Evolutionary conservation across 2,888 invertebrate genomes (phyloP), one percentile per base, ranked within the genome.

Genomic region (Blomia tropicalis): DNA sequence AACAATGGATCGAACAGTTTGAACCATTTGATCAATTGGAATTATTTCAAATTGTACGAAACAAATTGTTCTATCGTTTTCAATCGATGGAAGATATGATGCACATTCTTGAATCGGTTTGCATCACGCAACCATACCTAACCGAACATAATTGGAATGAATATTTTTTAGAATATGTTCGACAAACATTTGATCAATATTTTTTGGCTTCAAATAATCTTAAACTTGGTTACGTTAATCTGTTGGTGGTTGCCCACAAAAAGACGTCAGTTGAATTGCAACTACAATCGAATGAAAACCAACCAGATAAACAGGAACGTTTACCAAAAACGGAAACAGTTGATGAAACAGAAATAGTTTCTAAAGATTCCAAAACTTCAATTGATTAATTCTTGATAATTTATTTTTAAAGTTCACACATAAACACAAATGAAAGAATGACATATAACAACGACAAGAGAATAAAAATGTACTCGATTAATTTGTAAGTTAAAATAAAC

Each of bases 161-260:
- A n/a, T 47, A 47, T n/a, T 47, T 47, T n/a, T 7, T 47, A 14
- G 51, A 47, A 14, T 47, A 11, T 47, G 51, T 47, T 7, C 51
- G 51, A 22, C 7, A 7, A 14, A 14, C n/a, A 7, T 47, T 47
- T 47, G 51, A 47, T 19, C 51, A 47, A 27, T 27, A 14, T n/a
- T 47, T 47, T n/a, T 14, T 47, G 5, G 51, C 27, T 14, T 27
- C 22, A n/a, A 47, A 47, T n/a, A 47, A 27, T 19, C 51, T 47
- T n/a, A 47, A 22, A 14, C 51, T 47, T 7, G 27, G 51, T n/a
- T 47, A 47, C 22, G 51, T 47, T 27, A 47, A 27, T 47, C 51
- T 47, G 7, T n/a, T 47, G 51, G 51, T 47, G 51, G 51, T 47
- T 7, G 51, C 51, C 27, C 51, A 47, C 51, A 47, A 47, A n/a